Base-by-base conservation (phyloP, 2,888 invertebrate genomes). In the Lasiommata megera region DNA sequence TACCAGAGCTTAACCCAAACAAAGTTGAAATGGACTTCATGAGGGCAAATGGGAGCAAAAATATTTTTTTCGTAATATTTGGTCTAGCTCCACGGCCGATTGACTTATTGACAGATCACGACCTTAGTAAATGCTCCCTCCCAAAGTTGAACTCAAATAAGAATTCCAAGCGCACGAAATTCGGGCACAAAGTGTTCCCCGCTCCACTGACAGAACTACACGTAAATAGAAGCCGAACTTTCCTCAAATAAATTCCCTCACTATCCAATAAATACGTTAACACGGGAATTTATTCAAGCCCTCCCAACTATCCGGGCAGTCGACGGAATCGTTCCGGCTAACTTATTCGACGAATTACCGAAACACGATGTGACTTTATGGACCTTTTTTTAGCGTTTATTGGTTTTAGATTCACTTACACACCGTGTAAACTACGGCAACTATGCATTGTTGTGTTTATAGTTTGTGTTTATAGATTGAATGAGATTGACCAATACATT, bases 261-360 rank as follows among this genome's bases (percentile, higher is more conserved):
- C 29, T 18, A 28, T n/a, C n/a, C 56, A 50, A 56, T 56, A 51
- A 56, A 56, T 56, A 51, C 43, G 50, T 43, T 50, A 51, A 41
- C 36, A 37, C 16, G 17, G 18, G 16, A 40, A 48, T 56, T 56
- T 50, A 43, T 56, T 56, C 50, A 50, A 23, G 29, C 40, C 29
- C 34, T 40, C 23, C 34, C 48, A 12, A 17, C 36, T 18, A 40
- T 17, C 48, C 47, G 14, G 34, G 12, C 47, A n/a, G 37, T 37
- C 28, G 44, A 17, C 31, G 23, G 7, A 41, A 41, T 55, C 47
- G 48, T 55, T 41, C 29, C 38, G 54, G 38, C 7, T 28, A 29
- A 54, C 36, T 54, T 29, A 29, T 46, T 17, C 38, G 11, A 18
- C 29, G 54, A 38, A 54, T 54, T 37, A 46, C 37, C 38, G 6